Conservation (phyloP, 2,797 vertebrate species). For the Poeciliopsis infans region DNA sequence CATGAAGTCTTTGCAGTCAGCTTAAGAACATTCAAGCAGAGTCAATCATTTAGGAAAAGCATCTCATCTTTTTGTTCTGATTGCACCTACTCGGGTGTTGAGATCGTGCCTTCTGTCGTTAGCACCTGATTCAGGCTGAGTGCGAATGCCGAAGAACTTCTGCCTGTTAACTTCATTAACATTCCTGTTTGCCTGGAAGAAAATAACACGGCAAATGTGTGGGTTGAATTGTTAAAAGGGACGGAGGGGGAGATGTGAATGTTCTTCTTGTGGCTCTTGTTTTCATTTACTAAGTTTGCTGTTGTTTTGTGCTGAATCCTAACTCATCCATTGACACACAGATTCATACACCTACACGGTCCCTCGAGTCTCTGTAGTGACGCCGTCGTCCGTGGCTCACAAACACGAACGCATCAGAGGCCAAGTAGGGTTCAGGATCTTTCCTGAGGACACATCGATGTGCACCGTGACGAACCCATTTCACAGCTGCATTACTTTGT, state of each 20-base stretch:
- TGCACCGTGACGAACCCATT: not conserved
- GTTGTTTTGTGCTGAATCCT: not conserved
- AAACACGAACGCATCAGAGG: not conserved
- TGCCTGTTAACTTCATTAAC: constrained; percentile 49
- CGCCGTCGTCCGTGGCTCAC: not conserved
- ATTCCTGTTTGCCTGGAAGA: constrained; percentile 16
- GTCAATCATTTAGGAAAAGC: constrained; percentile 11
- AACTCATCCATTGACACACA: not conserved
- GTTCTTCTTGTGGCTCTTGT: constrained; percentile 9
- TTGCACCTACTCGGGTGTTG: constrained; percentile 10
- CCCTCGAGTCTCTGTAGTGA: not conserved
- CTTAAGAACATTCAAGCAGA: constrained; percentile 15
- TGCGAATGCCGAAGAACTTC: constrained; percentile 41
- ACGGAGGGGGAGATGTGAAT: not conserved
- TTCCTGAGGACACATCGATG: not conserved
- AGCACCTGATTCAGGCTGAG: constrained; percentile 25
- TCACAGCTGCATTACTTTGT: not conserved
- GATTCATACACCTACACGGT: not conserved
- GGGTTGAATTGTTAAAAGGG: constrained; percentile 7
- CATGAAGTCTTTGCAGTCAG: constrained; percentile 1
- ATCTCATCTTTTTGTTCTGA: not conserved
- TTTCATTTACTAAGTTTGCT: not conserved
- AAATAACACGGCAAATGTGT: constrained; percentile 25
- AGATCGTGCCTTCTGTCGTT: constrained; percentile 29
- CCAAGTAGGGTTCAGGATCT: not conserved